These are phyloP conservation scores for Agonopterix arenella DNA, from an alignment of 2,888 invertebrate species.

Conservation along the genomic window DNA sequence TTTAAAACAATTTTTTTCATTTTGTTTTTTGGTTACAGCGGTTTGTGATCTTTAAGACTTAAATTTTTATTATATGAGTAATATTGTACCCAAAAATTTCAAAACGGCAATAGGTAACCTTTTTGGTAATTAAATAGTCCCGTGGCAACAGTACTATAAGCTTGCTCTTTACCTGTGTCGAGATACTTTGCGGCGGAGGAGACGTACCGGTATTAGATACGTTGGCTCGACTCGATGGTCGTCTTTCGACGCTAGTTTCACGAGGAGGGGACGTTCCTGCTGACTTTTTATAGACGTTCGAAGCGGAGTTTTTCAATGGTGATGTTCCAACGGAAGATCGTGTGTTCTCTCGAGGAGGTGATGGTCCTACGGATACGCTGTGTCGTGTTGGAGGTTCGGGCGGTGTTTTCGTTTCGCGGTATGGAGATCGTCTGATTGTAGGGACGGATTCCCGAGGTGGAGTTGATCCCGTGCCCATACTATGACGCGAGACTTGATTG, in stretches of 20 bases:
- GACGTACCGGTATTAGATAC: constrained; percentile 85
- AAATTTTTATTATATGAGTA: too few relatives aligned
- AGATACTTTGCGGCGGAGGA: constrained; percentile 90
- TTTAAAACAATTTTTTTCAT: too few relatives aligned
- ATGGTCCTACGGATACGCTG: constrained; percentile 54
- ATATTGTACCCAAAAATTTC: too few relatives aligned
- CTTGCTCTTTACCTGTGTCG: constrained; percentile 82
- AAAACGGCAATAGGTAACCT: too few relatives aligned
- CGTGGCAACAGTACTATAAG: background rate
- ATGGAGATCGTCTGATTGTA: constrained; percentile 30
- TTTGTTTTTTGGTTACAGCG: too few relatives aligned
- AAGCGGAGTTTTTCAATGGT: constrained; percentile 9
- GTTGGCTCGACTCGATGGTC: constrained; percentile 32
- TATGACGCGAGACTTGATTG: constrained; percentile 16
- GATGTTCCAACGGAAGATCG: constrained; percentile 22
- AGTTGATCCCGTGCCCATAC: constrained; percentile 21
- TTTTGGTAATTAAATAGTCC: too few relatives aligned
- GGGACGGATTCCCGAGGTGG: constrained; percentile 22
- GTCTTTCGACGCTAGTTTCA: constrained; percentile 25
- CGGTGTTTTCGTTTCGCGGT: constrained; percentile 19
- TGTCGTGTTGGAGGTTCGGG: constrained; percentile 30
- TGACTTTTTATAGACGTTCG: constrained; percentile 53
- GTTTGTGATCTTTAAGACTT: too few relatives aligned
- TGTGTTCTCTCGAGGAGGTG: constrained; percentile 46
- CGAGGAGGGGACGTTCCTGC: constrained; percentile 71